Base-by-base conservation (phyloP, 2,797 vertebrate species). In the Bradypus variegatus region DNA sequence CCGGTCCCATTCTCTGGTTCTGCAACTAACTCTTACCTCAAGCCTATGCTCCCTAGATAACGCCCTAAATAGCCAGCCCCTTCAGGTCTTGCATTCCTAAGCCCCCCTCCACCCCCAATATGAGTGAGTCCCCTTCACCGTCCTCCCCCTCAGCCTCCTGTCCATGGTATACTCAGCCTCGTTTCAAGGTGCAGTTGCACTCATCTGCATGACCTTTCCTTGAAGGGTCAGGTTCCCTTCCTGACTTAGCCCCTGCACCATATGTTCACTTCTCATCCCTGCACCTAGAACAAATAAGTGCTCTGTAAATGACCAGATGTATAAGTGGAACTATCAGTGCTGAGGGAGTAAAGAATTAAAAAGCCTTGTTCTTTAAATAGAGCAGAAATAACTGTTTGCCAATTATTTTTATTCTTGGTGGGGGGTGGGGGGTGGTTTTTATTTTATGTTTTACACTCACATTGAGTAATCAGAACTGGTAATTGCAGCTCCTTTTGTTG, bases 381-480 rank as follows among this genome's bases (percentile, higher is more conserved):
- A 75, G n/a, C 33, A 70, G 13, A n/a, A 48, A 75, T 50, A 25
- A n/a, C 9, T 73, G 58, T 18, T 79, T 64, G 70, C 65, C 79
- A 75, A 89, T 94, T 87, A 82, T 53, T 87, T 77, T 87, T 90
- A 67, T 75, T 76, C 62, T 50, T 41, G 41, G 41, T 58, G 33
- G 15, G 19, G 60, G 41, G 41, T 18, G 58, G 41, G 58, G 41
- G 64, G 25, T 58, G 64, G 27, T 50, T 85, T 79, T 36, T 50
- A 55, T 94, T 16, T 1, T 72, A 94, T 70, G 82, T 53, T 89
- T 94, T 92, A 92, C 90, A 94, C 85, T 76, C 6, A 33, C 62
- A 69, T 64, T 82, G 89, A 91, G 90, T 96, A 95, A 96, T 96
- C 91, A 93, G 91, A 94, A 33, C 55, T 75, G 65, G 93, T 94